Base-by-base conservation (phyloP, 2,113 vertebrate species). In the Catharus minimus region DNA sequence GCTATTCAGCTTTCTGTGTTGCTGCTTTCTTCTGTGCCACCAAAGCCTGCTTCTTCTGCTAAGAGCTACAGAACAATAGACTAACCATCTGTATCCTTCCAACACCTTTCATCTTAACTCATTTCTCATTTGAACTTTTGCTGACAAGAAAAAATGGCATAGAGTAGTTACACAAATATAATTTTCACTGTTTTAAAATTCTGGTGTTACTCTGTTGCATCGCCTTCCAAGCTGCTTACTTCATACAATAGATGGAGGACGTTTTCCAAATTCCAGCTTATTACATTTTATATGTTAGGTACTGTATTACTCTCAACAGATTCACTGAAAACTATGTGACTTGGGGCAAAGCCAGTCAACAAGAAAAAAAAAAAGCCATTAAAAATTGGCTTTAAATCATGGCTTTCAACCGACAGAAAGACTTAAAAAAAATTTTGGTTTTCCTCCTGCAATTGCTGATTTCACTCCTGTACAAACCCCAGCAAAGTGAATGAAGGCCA, bases 241-340 rank as follows among this genome's bases (percentile, higher is more conserved):
- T 95, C 85, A 83, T 32, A 75, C 58, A 92, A 94, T 79, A 90
- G 65, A 76, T 43, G 89, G 83, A 66, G 11, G 76, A 88, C 9
- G 58, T 78, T 82, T 81, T 82, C 77, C 66, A 91, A 89, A 94
- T 94, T 94, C 66, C 74, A 94, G 76, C 67, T 96, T 96, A 96
- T 33, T 95, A 93, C 75, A 41, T 87, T 86, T 94, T 93, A 91
- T 88, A 88, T 77, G 75, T 88, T 82, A 96, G 92, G 66, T 88
- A 90, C 82, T 77, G 47, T 93, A 86, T 85, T 93, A 92, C 89
- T 96, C 95, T 95, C 93, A 87, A 92, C 83, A 94, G 92, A 96
- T 88, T 95, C 94, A 82, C 83, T 80, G 73, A 84, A 92, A 95
- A 44, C 5, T 3, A 95, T 74, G 92, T 62, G 86, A 86, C 73